Evolutionary conservation across 2,888 invertebrate species (phyloP), one percentile per base, ranked within the genome.

Genomic region (Bellardia pandia): DNA sequence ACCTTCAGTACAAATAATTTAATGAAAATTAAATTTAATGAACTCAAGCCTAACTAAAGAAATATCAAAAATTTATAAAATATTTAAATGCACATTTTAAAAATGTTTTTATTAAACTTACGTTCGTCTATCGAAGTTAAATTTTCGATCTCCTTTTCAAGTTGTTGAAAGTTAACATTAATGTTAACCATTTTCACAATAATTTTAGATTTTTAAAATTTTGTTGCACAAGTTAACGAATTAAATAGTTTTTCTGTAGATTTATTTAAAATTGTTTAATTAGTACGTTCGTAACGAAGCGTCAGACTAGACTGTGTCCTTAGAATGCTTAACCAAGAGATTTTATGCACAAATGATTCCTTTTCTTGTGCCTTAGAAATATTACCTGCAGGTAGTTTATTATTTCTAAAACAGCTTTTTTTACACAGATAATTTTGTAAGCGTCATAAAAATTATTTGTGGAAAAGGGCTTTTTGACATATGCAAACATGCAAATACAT

Each of bases 121-220:
- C 88, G 88, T 16, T 89, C 88, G 58, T 89, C 88, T 0, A 88
- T 69, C 3, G 88, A 62, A 7, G 86, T 85, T 40, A 88, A 88
- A 42, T 66, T 66, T 40, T 69, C 85, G 58, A 88, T 83, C 14
- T 81, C 85, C n/a, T 77, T 80, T 69, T 88, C 82, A 13, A 88
- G 58, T 56, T 74, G 51, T 71, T 75, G 68, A 37, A 84, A 82
- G 48, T 88, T 86, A 14, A 78, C 45, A 33, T 62, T 51, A 13
- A 83, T 58, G 16, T 79, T 79, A 23, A 80, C 66, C 72, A 80
- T 84, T 56, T 75, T 81, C 30, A 11, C 2, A 11, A 76, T 23
- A 64, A 9, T 40, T 68, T 64, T 60, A 51, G 40, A 82, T n/a
- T n/a, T 45, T 78, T 82, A 48, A 37, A 53, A 72, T 69, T 37